Percentiles rank a stretch among this genome's conserved stretches.
Evolutionary conservation across 2,113 vertebrate species (phyloP).

Genomic region (Seriola rivoliana): DNA sequence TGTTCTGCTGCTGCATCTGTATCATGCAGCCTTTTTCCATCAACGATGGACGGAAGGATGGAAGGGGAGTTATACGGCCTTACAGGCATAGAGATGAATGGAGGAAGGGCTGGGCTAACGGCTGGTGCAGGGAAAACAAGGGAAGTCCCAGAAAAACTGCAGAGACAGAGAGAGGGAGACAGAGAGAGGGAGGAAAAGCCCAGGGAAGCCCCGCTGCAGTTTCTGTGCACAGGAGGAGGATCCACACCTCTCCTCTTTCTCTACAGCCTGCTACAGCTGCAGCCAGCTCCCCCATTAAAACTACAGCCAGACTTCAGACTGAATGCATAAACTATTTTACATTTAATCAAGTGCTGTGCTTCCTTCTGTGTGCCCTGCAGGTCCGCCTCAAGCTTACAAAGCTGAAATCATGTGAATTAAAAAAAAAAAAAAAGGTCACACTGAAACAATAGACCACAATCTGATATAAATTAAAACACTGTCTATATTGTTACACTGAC

Average conservation of each 20-base stretch:
- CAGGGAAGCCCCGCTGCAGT: conserved; percentile 70
- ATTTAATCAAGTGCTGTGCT: not conserved
- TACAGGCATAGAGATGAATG: conserved; percentile 2
- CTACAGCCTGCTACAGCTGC: conserved; percentile 33
- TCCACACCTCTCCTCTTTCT: conserved; percentile 18
- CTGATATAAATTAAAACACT: not conserved
- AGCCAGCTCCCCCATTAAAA: conserved; percentile 27
- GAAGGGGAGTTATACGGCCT: not conserved
- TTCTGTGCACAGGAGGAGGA: conserved; percentile 54
- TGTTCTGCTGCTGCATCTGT: conserved; percentile 16
- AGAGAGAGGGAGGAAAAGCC: conserved; percentile 49
- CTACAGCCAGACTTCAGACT: conserved; percentile 30
- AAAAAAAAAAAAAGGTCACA: too few species aligned
- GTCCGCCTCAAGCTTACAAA: not conserved
- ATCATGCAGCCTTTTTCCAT: not conserved
- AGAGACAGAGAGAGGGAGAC: not conserved
- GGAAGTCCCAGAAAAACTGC: conserved; percentile 65
- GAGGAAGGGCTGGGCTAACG: conserved; percentile 35
- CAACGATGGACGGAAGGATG: not conserved
- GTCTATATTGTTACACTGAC: too few species aligned
- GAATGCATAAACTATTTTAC: conserved; percentile 1
- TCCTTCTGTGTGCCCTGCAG: not conserved
- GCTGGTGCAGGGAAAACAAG: conserved; percentile 59
- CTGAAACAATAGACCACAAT: not conserved
- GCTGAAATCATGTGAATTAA: not conserved